Evolutionary conservation across 2,113 vertebrate genomes (phyloP).

Genomic region (Chaenocephalus aceratus): DNA sequence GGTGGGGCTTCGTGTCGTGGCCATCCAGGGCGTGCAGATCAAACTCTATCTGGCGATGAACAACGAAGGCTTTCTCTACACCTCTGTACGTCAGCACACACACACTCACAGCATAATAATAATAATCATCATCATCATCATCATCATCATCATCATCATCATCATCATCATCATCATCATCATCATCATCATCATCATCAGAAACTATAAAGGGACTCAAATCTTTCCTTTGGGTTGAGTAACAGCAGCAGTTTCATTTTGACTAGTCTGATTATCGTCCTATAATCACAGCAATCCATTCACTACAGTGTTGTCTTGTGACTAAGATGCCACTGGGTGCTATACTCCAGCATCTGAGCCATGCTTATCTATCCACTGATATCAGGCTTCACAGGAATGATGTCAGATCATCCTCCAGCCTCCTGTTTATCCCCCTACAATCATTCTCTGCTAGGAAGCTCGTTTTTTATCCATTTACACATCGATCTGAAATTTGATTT

Average conservation of each 20-base stretch:
- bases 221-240: conserved; percentile 21
- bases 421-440: conserved; percentile 42
- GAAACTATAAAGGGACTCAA: not conserved
- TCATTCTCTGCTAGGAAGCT: conserved; percentile 50
- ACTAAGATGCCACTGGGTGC: conserved; percentile 41
- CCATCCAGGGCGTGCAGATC: conserved; percentile 99
- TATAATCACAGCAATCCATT: conserved; percentile 57
- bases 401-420: conserved; percentile 50
- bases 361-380: conserved; percentile 47
- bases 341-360: conserved; percentile 43
- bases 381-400: conserved; percentile 54
- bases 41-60: conserved; percentile 99
- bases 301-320: conserved; percentile 38
- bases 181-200: conserved; percentile 2
- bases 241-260: conserved; percentile 33
- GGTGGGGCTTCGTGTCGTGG: conserved; percentile 97
- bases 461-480: conserved; percentile 34
- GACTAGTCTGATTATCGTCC: conserved; percentile 45
- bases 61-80: conserved; percentile 97
- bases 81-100: conserved; percentile 89
- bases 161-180: too few relatives aligned
- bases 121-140: too few relatives aligned
- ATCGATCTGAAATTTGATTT: conserved; percentile 37
- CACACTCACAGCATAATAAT: conserved; percentile 16
- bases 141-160: too few relatives aligned